A percentile compares a stretch with the other conserved stretches of the same genome.
Evolutionary conservation across 2,888 invertebrate species (phyloP).

Genomic region (Callosobruchus maculatus): DNA sequence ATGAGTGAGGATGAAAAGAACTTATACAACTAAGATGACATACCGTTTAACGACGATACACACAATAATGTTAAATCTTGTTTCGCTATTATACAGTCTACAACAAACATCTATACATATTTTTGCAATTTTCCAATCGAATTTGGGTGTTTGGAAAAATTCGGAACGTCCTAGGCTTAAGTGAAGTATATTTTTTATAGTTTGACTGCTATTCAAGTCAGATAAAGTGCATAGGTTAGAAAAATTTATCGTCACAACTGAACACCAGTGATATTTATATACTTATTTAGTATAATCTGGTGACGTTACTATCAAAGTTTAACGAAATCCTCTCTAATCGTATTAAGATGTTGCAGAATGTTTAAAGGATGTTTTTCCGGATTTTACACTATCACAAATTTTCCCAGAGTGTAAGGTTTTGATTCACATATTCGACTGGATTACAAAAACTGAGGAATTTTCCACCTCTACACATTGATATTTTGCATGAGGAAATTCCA

Average conservation of each 20-base stretch:
- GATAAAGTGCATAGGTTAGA: too few relatives aligned
- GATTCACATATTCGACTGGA: neutral
- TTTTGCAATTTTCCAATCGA: neutral
- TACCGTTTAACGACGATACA: neutral
- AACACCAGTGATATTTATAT: too few relatives aligned
- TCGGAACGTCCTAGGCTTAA: too few relatives aligned
- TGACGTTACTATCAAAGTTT: too few relatives aligned
- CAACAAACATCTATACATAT: conserved; percentile 44
- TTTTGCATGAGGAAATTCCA: neutral
- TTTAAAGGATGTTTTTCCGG: too few relatives aligned
- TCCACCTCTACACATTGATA: neutral
- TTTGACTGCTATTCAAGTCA: too few relatives aligned
- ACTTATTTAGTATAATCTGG: too few relatives aligned
- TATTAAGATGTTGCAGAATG: too few relatives aligned
- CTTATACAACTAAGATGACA: neutral
- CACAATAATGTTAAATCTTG: neutral
- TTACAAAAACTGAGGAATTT: neutral
- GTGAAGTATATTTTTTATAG: too few relatives aligned
- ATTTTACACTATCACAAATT: neutral
- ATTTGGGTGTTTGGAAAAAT: conserved; percentile 21
- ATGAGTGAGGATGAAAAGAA: neutral
- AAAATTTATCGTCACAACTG: too few relatives aligned
- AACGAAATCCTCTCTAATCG: too few relatives aligned
- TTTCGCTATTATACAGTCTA: conserved; percentile 34
- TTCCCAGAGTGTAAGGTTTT: neutral